A percentile compares a stretch with the other conserved stretches of the same genome.
phyloP scores from a whole-genome alignment of 2,888 invertebrate genomes.

The Timandra comae region DNA sequence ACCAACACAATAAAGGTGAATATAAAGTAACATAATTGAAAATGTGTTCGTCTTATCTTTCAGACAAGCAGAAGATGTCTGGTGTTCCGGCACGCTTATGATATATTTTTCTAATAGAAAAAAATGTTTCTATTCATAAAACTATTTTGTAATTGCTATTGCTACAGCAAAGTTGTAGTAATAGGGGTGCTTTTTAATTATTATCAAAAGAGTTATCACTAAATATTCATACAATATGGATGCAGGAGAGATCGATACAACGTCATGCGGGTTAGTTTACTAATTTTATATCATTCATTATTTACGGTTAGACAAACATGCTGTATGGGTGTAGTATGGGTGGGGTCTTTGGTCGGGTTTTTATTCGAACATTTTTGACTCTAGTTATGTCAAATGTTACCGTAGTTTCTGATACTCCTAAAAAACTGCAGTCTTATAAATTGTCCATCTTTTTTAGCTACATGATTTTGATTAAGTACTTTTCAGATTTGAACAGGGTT shows the following conservation, averaged over 20 bases:
- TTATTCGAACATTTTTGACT: too few species aligned
- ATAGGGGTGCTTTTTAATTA: slow-evolving; percentile 15
- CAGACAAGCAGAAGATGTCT: slow-evolving; percentile 41
- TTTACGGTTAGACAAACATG: too few species aligned
- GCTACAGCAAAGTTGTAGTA: slow-evolving; percentile 2
- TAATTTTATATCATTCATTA: slow-evolving; percentile 30
- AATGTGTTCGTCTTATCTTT: slow-evolving; percentile 26
- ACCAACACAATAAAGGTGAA: slow-evolving; percentile 19
- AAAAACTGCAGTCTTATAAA: too few species aligned
- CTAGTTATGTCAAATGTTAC: too few species aligned
- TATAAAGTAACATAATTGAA: slow-evolving; percentile 1
- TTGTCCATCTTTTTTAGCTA: too few species aligned
- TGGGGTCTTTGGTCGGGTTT: too few species aligned
- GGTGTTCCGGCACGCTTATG: slow-evolving; percentile 31
- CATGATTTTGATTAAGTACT: too few species aligned
- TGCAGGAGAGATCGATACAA: slow-evolving; percentile 42
- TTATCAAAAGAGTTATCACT: slow-evolving; percentile 31
- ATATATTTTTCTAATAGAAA: not conserved
- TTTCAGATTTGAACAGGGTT: too few species aligned
- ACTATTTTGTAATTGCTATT: slow-evolving; percentile 1
- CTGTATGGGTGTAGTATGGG: too few species aligned
- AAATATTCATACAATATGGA: slow-evolving; percentile 25
- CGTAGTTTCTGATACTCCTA: too few species aligned
- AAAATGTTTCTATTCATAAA: not conserved
- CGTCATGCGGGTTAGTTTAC: slow-evolving; percentile 48